Percentiles rank a stretch among this genome's conserved stretches.
Conservation (phyloP, 2,888 invertebrate genomes). For the Coelinius sp. region DNA sequence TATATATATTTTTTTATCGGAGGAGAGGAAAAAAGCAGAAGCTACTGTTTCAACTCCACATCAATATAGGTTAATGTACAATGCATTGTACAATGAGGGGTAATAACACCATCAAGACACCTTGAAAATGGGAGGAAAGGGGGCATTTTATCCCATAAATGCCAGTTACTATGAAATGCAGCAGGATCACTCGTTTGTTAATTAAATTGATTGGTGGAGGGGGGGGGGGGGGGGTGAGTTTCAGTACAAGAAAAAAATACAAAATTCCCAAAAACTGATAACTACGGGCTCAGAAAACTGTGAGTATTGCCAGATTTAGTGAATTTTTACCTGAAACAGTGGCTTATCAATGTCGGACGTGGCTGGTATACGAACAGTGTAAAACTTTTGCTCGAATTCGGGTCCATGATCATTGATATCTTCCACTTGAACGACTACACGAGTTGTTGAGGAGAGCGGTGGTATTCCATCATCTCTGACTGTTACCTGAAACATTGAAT, state of each 20-base stretch:
- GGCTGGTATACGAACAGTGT: conserved; percentile 84
- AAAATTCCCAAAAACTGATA: conserved; percentile 15
- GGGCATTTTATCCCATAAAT: neutral
- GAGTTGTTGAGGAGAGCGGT: conserved; percentile 81
- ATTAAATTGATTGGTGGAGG: neutral
- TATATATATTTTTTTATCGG: conserved; percentile 24
- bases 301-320: neutral
- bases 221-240: neutral
- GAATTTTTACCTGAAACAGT: conserved; percentile 74
- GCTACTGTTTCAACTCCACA: conserved; percentile 22
- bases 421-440: conserved; percentile 84
- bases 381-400: conserved; percentile 85
- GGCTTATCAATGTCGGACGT: conserved; percentile 73
- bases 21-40: conserved; percentile 14
- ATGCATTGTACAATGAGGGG: neutral
- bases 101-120: conserved; percentile 8
- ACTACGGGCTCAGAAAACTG: conserved; percentile 15
- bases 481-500: conserved; percentile 73
- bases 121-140: neutral
- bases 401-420: conserved; percentile 93
- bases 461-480: conserved; percentile 86
- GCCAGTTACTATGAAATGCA: neutral
- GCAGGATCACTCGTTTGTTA: neutral
- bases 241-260: neutral
- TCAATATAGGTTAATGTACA: conserved; percentile 22